Conservation (phyloP, 2,113 vertebrate species). For the Haemorhous mexicanus region DNA sequence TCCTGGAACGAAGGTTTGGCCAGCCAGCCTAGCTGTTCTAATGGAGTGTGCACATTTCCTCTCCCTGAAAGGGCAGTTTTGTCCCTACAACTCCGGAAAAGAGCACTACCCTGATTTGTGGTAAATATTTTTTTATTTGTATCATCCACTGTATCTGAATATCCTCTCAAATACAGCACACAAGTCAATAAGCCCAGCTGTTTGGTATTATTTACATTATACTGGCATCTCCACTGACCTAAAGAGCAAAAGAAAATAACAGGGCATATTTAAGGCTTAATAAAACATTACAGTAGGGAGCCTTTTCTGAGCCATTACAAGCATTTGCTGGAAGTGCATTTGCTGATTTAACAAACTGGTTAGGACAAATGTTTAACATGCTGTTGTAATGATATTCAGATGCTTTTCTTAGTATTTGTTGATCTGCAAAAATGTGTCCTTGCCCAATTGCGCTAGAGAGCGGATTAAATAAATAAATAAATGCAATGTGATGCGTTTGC, state of each 20-base stretch:
- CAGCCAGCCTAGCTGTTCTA: not conserved
- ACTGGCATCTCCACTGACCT: conserved; percentile 71
- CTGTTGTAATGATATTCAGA: conserved; percentile 76
- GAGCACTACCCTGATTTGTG: not conserved
- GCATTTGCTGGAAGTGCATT: conserved; percentile 71
- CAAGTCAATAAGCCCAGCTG: conserved; percentile 59
- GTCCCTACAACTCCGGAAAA: not conserved
- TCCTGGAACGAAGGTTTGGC: not conserved
- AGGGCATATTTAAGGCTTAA: conserved; percentile 75
- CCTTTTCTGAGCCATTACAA: conserved; percentile 75
- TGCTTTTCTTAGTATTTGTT: conserved; percentile 76
- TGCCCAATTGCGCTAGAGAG: conserved; percentile 70
- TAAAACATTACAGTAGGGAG: conserved; percentile 77
- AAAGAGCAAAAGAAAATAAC: conserved; percentile 76
- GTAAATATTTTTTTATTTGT: not conserved
- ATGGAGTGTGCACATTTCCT: not conserved
- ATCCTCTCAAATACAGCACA: not conserved
- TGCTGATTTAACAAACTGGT: conserved; percentile 80
- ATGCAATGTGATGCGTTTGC: conserved; percentile 69
- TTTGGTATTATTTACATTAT: conserved; percentile 70
- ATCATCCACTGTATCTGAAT: not conserved
- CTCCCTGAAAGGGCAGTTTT: not conserved
- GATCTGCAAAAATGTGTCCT: conserved; percentile 76
- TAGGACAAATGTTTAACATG: conserved; percentile 79
- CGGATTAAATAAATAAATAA: conserved; percentile 77